Percentiles rank a stretch among this genome's conserved stretches.
Evolutionary conservation across 2,113 vertebrate genomes (phyloP).

Genomic region (Seriola dumerili): DNA sequence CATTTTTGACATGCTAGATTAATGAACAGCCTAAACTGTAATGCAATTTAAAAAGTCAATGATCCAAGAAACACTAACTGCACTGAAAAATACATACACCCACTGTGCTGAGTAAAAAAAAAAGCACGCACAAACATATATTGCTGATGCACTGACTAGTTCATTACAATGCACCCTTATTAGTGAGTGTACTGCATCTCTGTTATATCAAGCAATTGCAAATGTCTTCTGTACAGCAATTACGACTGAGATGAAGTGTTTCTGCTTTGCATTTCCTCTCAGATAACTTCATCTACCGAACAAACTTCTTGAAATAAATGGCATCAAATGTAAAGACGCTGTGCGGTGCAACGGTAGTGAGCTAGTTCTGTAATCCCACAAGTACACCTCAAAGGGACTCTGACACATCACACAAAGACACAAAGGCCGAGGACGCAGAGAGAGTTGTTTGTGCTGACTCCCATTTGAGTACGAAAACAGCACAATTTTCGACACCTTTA

Average conservation of each 20-base stretch:
- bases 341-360: not conserved
- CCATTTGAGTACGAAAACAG: not conserved
- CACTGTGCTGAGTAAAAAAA: conserved; percentile 3
- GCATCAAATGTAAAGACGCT: conserved; percentile 1
- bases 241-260: conserved; percentile 8
- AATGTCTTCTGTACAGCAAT: conserved; percentile 21
- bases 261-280: conserved; percentile 11
- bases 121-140: not conserved
- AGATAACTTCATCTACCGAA: conserved; percentile 11
- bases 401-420: conserved; percentile 1
- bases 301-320: not conserved
- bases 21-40: conserved; percentile 18
- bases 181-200: conserved; percentile 26
- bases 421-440: conserved; percentile 15
- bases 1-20: conserved; percentile 22
- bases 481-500: conserved; percentile 30
- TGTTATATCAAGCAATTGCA: conserved; percentile 20
- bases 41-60: conserved; percentile 25
- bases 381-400: not conserved
- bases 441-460: not conserved
- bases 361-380: not conserved
- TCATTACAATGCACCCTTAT: conserved; percentile 22
- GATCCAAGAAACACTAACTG: conserved; percentile 8
- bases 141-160: conserved; percentile 11
- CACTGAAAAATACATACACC: conserved; percentile 19